phyloP scores from a whole-genome alignment of 2,797 vertebrate species.

The Oophaga sylvatica region DNA sequence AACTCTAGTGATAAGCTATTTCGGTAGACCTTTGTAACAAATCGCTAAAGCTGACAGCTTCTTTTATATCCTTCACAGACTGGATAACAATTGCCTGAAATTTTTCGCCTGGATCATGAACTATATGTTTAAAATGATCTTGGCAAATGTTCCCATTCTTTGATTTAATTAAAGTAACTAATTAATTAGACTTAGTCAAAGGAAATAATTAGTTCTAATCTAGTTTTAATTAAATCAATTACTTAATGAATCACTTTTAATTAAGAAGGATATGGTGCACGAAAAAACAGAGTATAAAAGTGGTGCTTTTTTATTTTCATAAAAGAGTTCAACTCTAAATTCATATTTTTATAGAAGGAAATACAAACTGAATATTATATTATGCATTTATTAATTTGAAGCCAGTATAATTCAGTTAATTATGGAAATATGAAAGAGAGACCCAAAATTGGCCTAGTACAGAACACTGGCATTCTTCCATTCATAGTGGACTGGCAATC shows the following conservation, averaged over 20 bases:
- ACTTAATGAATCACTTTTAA: background rate
- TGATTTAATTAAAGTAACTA: slow-evolving; percentile 11
- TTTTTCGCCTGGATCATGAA: background rate
- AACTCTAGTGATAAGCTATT: background rate
- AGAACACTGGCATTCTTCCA: slow-evolving; percentile 9
- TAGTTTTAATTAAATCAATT: slow-evolving; percentile 2
- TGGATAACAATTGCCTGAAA: background rate
- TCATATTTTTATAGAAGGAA: background rate
- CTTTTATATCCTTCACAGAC: background rate
- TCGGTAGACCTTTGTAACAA: background rate
- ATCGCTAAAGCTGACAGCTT: background rate
- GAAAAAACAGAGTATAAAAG: background rate
- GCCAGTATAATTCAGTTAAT: background rate
- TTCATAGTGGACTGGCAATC: background rate
- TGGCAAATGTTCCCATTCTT: background rate
- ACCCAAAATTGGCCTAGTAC: background rate
- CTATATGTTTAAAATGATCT: background rate
- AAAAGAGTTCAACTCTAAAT: too few relatives aligned
- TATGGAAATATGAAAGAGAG: background rate
- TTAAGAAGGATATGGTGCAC: background rate
- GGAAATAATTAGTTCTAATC: slow-evolving; percentile 4
- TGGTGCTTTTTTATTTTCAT: background rate
- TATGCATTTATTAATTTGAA: background rate
- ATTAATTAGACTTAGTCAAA: background rate
- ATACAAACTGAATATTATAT: background rate